Base-by-base conservation (phyloP, 2,888 invertebrate species). In the Andrena hattorfiana region DNA sequence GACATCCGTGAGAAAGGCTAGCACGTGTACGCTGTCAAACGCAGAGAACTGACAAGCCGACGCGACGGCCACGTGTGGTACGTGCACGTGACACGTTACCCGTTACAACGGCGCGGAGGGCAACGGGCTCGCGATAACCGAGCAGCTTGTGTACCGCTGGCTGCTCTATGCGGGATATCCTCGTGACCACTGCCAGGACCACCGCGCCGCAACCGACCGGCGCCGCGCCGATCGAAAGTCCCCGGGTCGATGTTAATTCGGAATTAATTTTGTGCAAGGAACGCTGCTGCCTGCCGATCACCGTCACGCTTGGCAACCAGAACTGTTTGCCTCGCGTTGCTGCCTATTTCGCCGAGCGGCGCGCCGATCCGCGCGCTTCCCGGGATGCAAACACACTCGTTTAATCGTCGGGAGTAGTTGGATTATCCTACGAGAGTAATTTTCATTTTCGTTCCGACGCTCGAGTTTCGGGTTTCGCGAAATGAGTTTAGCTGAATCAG, bases 21-120 rank as follows among this genome's bases (percentile, higher is more conserved):
- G 89, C 91, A 89, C 91, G 90, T 89, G 91, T 85, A 85, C 74
- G 81, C 85, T 91, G 91, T 91, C 91, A 90, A 85, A 83, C 83
- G 85, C 91, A 91, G 89, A 90, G 89, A 66, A 63, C 77, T 83
- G 89, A 89, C 84, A 86, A 70, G 69, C 85, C 81, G 82, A 62
- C 62, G 26, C 81, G 82, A 62, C 62, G 23, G 73, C 78, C 86
- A 85, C 83, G 84, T 81, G 87, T 74, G 77, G 79, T 80, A 74
- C 77, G 83, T 91, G 91, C 90, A 87, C 89, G 87, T 90, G 91
- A 91, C 91, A 90, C 86, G 85, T 85, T 86, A 85, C 89, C 86
- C 86, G 85, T 85, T 86, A 85, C 89, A 87, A 68, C 63, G 84
- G 71, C 80, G 77, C 64, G 75, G 49, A 28, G 28, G 71, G 64